phyloP scores from a whole-genome alignment of 2,888 invertebrate species.

The Tinea trinotella region DNA sequence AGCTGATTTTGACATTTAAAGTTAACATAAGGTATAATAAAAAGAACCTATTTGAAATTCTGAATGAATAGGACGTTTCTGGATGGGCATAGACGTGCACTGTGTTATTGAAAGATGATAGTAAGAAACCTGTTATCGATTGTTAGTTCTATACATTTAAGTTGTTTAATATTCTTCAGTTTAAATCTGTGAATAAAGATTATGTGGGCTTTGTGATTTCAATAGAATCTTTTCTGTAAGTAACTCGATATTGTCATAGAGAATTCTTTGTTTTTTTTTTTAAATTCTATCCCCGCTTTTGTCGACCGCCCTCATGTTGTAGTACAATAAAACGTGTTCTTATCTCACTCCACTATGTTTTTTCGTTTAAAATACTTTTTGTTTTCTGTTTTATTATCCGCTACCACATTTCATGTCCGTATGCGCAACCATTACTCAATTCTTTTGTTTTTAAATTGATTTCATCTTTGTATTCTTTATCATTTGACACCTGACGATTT shows the following conservation, averaged over 20 bases:
- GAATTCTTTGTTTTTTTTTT: slow-evolving; percentile 7
- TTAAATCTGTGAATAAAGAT: neutral
- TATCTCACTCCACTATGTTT: slow-evolving; percentile 52
- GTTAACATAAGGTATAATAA: too few relatives aligned
- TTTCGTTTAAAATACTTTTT: slow-evolving; percentile 48
- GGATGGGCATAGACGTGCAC: too few relatives aligned
- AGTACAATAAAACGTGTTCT: slow-evolving; percentile 51
- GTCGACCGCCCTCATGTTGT: slow-evolving; percentile 48
- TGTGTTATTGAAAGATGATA: too few relatives aligned
- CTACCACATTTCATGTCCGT: slow-evolving; percentile 32
- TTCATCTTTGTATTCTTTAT: slow-evolving; percentile 29
- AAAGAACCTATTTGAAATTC: too few relatives aligned
- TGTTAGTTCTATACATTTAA: too few relatives aligned
- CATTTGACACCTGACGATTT: slow-evolving; percentile 24
- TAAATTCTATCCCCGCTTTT: too few relatives aligned
- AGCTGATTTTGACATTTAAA: too few relatives aligned
- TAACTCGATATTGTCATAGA: slow-evolving; percentile 12
- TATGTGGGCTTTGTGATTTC: slow-evolving; percentile 9
- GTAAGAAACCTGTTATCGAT: too few relatives aligned
- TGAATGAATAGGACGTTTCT: too few relatives aligned
- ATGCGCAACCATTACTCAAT: slow-evolving; percentile 19
- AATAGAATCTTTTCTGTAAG: slow-evolving; percentile 11
- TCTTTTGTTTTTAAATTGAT: slow-evolving; percentile 32
- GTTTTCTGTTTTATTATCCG: slow-evolving; percentile 43
- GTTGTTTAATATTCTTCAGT: neutral